Evolutionary conservation across 2,113 vertebrate genomes (phyloP).

Genomic region (Archilochus colubris): DNA sequence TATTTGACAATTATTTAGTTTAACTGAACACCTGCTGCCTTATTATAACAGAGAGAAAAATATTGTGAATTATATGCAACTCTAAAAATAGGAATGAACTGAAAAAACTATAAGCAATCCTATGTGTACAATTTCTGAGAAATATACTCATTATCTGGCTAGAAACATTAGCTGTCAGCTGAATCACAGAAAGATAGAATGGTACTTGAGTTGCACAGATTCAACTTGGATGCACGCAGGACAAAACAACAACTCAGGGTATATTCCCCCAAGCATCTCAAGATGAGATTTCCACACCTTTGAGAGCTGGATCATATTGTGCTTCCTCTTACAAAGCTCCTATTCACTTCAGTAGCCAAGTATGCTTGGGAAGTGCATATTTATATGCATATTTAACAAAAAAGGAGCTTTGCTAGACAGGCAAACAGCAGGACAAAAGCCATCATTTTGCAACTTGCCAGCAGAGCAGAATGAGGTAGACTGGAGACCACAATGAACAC

Average conservation of each 20-base stretch:
- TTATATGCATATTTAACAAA: not conserved
- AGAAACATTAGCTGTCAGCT: conserved; percentile 7
- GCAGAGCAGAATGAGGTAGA: not conserved
- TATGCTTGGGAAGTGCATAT: not conserved
- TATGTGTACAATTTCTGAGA: not conserved
- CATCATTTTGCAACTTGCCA: not conserved
- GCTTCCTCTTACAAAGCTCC: conserved; percentile 17
- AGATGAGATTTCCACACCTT: not conserved
- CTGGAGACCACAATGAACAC: not conserved
- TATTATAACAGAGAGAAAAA: not conserved
- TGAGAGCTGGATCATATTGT: conserved; percentile 5
- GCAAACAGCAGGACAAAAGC: not conserved
- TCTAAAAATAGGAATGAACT: conserved; percentile 19
- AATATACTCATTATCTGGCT: conserved; percentile 10
- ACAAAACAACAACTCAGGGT: conserved; percentile 17
- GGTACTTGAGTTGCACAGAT: not conserved
- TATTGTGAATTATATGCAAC: not conserved
- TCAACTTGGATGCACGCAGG: not conserved
- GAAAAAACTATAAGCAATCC: not conserved
- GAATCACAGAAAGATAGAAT: too few species aligned
- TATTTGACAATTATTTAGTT: not conserved
- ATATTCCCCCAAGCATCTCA: not conserved
- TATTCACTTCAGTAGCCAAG: not conserved
- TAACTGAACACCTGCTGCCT: not conserved
- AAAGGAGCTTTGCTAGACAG: not conserved